Base-by-base conservation (phyloP, 2,797 vertebrate species). In the Brotogeris chrysoptera region DNA sequence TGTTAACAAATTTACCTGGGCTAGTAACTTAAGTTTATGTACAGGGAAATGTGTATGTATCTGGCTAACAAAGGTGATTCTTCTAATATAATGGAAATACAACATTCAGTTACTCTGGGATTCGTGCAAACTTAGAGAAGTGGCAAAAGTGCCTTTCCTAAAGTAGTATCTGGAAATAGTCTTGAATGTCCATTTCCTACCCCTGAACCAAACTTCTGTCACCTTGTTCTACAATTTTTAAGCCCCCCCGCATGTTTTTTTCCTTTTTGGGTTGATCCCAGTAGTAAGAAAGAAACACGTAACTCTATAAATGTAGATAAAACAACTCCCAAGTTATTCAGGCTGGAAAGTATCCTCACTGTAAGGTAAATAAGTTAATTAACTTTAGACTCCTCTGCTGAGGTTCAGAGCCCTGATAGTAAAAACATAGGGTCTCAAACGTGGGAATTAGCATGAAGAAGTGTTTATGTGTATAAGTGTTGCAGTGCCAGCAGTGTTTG, bases 351-450 rank as follows among this genome's bases (percentile, higher is more conserved):
- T 30, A 21, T 17, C 14, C 5, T 6, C 13, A 46, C 52, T 18
- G 17, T 23, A 39, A 82, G n/a, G 38, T 23, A 68, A 79, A 18
- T 6, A 28, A 90, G 11, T n/a, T 10, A 12, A 52, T 36, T 66
- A 11, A 55, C 34, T 46, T 13, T 1, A 7, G 8, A 32, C 17
- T 50, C 39, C 34, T n/a, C 11, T 4, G 6, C 43, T 69, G 25
- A 7, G 34, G 6, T 36, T 32, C 46, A 46, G 74, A 61, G 9
- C 0, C 3, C 43, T 13, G 9, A 21, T 18, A 1, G 4, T 2
- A 39, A 38, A 6, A 16, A 4, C 9, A 38, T 2, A 3, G 5
- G 27, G 32, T 16, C 57, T 36, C 13, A 30, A 24, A 68, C 55
- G 55, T 4, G 13, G 49, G 27, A 55, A 27, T 32, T 36, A 1